Base-by-base conservation (phyloP, 1,140 invertebrate genomes). In the Anoplolepis gracilipes region DNA sequence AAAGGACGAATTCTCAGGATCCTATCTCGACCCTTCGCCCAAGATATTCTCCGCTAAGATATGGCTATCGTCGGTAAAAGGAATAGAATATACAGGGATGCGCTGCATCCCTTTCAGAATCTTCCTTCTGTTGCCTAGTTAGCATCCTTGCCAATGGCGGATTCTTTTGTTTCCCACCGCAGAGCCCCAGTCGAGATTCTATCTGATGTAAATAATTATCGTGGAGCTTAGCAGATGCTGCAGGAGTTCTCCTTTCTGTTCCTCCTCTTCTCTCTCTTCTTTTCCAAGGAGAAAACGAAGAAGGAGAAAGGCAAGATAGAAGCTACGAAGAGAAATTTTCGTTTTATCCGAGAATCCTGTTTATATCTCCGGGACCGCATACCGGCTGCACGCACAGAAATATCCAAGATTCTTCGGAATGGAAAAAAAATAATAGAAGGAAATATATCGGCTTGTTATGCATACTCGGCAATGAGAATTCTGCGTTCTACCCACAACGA, bases 131-230 rank as follows among this genome's bases (percentile, higher is more conserved):
- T 39, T 72, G 25, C 65, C 78, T 82, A 82, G 78, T 82, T 73
- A 73, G 77, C 77, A 78, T 90, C 88, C 64, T 84, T 64, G 53
- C 86, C 86, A 65, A 78, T 77, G 86, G 25, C 85, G 88, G 90
- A 92, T 93, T 93, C 94, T 94, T 95, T 95, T 94, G 94, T 94
- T 93, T 94, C 92, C 91, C 90, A 88, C 73, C 77, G 81, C 87
- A 87, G 91, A 91, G 91, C 91, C 91, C 88, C 91, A 87, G 91
- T 88, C 91, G 86, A 94, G 94, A 95, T 95, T 92, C 93, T 94
- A 94, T 95, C 94, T 92, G 90, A 91, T 92, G 92, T 94, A 94
- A 95, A 94, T 95, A 94, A 95, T 94, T 94, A 94, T 95, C 93
- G 92, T 94, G 88, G 78, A 90, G 81, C 59, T 90, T 89, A 86